Base-by-base conservation (phyloP, 2,113 vertebrate species). In the Paedocypris sp. region DNA sequence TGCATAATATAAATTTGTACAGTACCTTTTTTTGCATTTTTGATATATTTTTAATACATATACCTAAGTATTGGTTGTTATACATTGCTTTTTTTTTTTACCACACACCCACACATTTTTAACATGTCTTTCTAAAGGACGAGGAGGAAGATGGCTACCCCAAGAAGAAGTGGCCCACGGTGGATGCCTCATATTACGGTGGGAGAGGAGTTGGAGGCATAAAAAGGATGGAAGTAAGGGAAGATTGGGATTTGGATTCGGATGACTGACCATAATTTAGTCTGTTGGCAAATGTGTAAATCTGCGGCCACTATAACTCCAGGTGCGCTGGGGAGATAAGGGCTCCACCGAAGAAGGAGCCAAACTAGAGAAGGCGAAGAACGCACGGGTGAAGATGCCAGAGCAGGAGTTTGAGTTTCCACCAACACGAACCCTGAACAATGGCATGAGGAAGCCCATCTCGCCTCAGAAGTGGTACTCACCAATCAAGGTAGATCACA, bases 311-410 rank as follows among this genome's bases (percentile, higher is more conserved):
- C 38, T 38, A 33, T 54, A 36, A 70, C 5, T 70, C 4, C 76
- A 98, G 95, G 95, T 99, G 33, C 91, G 91, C 8, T 99, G 95
- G 95, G 95, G 95, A 41, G 95, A 97, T 57, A 96, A 87, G 64
- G 95, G 95, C 22, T 99, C 95, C 2, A 99, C 95, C 0, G 95
- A 99, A 75, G 95, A 99, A 80, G 95, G 95, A 0, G 92, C 94
- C 19, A 99, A 99, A 72, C 26, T 99, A 64, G 95, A 99, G 79
- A 94, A 93, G 58, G 91, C 94, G 18, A 98, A 96, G 79, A 97
- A 99, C 0, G 95, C 94, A 11, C 79, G 87, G 1, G 93, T 99
- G 19, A 91, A 91, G 75, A 89, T 96, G 89, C 92, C 94, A 0
- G 83, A 85, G 11, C 83, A 93, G 67, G 93, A 98, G 29, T 91